Evolutionary conservation across 1,140 invertebrate genomes (phyloP).

Genomic region (Dryas iulia): DNA sequence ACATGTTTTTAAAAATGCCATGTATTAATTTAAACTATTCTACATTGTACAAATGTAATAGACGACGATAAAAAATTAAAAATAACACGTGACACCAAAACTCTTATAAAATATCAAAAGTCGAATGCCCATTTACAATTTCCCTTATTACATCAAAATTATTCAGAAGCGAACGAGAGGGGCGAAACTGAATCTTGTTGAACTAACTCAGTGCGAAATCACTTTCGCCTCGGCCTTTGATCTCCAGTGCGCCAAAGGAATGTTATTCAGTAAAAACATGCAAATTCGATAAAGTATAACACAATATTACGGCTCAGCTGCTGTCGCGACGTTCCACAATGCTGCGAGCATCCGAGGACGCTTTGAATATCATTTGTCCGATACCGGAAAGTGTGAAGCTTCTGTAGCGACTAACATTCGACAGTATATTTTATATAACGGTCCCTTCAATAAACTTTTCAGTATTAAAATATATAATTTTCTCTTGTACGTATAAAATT

Average conservation of each 20-base stretch:
- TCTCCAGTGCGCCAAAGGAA: conserved; percentile 76
- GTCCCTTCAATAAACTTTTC: no score
- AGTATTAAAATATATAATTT: no score
- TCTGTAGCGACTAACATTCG: not conserved
- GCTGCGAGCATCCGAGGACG: conserved; percentile 42
- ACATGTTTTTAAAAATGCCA: no score
- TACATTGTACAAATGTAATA: not conserved
- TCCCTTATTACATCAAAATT: conserved; percentile 78
- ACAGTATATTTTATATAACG: conserved; percentile 5
- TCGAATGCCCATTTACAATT: conserved; percentile 74
- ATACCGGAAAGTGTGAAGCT: conserved; percentile 21
- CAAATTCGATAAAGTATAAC: conserved; percentile 80
- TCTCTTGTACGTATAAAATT: no score
- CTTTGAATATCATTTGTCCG: conserved; percentile 59
- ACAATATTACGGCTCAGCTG: conserved; percentile 73
- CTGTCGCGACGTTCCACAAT: conserved; percentile 48
- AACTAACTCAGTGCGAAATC: conserved; percentile 79
- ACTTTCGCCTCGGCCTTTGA: conserved; percentile 76
- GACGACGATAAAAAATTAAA: conserved; percentile 9
- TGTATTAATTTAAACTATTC: no score
- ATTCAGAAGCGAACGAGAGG: conserved; percentile 66
- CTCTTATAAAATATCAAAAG: conserved; percentile 59
- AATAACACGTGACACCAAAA: conserved; percentile 13
- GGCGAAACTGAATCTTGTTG: conserved; percentile 74
- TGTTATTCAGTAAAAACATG: conserved; percentile 80